Evolutionary conservation across 2,888 invertebrate species (phyloP), one percentile per base, ranked within the genome.

Genomic region (Philopedon plagiatum): DNA sequence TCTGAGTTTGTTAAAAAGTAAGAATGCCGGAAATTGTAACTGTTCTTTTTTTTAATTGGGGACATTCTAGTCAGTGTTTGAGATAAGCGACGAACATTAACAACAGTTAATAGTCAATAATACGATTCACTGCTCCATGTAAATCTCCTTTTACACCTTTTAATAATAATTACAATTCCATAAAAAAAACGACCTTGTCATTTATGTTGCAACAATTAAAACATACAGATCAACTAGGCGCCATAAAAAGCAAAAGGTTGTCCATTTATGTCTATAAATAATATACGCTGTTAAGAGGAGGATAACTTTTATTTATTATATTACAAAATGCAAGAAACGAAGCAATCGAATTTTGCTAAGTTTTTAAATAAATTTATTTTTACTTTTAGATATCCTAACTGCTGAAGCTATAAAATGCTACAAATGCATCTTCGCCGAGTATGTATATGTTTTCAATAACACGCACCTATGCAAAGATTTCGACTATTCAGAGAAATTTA

Each of bases 381-480:
- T 70, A 71, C 9, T 78, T 76, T 21, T 68, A 79, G 79, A 63
- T 73, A 73, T 78, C 37, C 58, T 76, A 19, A 26, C 65, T 29
- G 60, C 66, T 15, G 74, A 78, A 29, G 76, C 78, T 9, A 86
- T 93, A 54, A 88, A 89, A 82, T 95, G 95, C 83, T 95, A 92
- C 86, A 91, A 91, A 83, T 95, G 95, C 83, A 87, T 90, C 11
- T 90, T 91, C 78, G 89, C 91, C 0, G 88, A 88, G 0, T 89
- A 90, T 4, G 87, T 88, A 34, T 85, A 88, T 62, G 86, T 86
- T 79, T 88, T 87, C 78, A 88, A 89, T 76, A 88, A 89, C 61
- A 44, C 58, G 1, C 41, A 26, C n/a, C 86, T 93, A 41, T 96
- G 95, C 83, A 88, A 91, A 5, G 90, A 92, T 80, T 95, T 95